Evolutionary conservation across 1,140 invertebrate genomes (phyloP).

Genomic region (Leptestheria dahalacensis): DNA sequence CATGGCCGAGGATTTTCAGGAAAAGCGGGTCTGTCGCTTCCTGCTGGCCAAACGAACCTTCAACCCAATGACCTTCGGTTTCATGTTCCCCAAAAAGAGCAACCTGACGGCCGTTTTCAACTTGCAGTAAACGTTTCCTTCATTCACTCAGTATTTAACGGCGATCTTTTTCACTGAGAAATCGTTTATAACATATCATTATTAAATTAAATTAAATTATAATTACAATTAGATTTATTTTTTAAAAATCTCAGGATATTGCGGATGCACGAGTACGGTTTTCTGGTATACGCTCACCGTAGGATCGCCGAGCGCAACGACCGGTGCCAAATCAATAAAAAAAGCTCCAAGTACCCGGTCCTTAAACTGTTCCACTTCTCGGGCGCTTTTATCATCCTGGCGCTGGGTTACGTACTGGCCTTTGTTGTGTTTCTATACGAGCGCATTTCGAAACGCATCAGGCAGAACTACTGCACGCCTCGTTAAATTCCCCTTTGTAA

Average conservation of each 20-base stretch:
- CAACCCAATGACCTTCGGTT: background rate
- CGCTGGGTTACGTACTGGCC: conserved; percentile 1
- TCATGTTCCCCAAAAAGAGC: background rate
- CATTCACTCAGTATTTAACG: too few relatives aligned
- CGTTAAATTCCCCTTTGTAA: too few relatives aligned
- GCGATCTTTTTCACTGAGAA: too few relatives aligned
- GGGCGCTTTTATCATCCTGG: conserved; percentile 32
- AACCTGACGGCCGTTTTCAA: background rate
- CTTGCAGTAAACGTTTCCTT: too few relatives aligned
- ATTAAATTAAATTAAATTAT: too few relatives aligned
- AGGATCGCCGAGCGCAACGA: background rate
- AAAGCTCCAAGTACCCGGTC: conserved; percentile 33
- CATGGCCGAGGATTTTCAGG: background rate
- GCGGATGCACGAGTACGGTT: background rate
- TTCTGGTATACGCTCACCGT: background rate
- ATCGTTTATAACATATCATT: too few relatives aligned
- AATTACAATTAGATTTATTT: too few relatives aligned
- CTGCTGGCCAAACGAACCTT: background rate
- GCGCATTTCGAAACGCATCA: background rate
- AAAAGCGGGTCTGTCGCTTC: background rate
- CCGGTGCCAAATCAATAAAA: background rate
- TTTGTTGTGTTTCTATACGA: background rate
- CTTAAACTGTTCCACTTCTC: conserved; percentile 37
- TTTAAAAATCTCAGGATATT: background rate
- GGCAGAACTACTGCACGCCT: background rate